Evolutionary conservation across 2,113 vertebrate genomes (phyloP).

Genomic region (Tor tambroides): DNA sequence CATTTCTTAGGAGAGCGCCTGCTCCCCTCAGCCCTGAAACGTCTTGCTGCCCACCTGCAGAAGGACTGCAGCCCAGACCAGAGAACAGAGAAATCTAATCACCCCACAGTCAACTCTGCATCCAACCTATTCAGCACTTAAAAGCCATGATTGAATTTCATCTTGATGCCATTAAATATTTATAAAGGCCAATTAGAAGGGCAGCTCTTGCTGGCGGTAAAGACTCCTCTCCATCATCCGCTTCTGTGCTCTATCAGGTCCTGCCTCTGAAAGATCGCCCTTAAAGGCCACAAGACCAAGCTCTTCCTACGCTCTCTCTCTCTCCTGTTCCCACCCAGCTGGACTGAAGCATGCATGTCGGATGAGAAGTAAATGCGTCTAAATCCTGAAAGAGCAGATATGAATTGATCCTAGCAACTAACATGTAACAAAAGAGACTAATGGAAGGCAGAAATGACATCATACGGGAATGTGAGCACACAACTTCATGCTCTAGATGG

Average conservation of each 20-base stretch:
- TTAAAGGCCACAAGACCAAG: slow-evolving; percentile 6
- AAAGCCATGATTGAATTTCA: slow-evolving; percentile 91
- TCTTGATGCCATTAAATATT: slow-evolving; percentile 97
- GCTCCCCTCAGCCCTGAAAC: slow-evolving; percentile 64
- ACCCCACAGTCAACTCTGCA: slow-evolving; percentile 60
- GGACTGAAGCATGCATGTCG: not conserved
- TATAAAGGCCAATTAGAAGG: slow-evolving; percentile 96
- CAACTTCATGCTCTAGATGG: slow-evolving; percentile 34
- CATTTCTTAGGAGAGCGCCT: slow-evolving; percentile 80
- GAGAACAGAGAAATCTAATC: slow-evolving; percentile 79
- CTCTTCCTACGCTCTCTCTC: not conserved
- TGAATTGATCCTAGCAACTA: not conserved
- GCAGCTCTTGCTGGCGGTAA: slow-evolving; percentile 82
- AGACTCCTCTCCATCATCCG: slow-evolving; percentile 82
- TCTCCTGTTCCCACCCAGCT: not conserved
- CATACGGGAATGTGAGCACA: slow-evolving; percentile 9
- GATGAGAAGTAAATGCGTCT: slow-evolving; percentile 7
- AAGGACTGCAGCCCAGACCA: slow-evolving; percentile 62
- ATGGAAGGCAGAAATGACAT: slow-evolving; percentile 26
- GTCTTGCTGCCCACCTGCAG: slow-evolving; percentile 71
- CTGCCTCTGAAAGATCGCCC: slow-evolving; percentile 6
- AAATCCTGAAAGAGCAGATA: not conserved
- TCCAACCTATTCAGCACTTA: slow-evolving; percentile 83
- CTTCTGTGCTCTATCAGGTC: slow-evolving; percentile 42
- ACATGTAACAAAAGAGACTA: slow-evolving; percentile 1